These are phyloP conservation scores for Bellardia bayeri DNA, from an alignment of 2,888 invertebrate species.

Conservation along the genomic window DNA sequence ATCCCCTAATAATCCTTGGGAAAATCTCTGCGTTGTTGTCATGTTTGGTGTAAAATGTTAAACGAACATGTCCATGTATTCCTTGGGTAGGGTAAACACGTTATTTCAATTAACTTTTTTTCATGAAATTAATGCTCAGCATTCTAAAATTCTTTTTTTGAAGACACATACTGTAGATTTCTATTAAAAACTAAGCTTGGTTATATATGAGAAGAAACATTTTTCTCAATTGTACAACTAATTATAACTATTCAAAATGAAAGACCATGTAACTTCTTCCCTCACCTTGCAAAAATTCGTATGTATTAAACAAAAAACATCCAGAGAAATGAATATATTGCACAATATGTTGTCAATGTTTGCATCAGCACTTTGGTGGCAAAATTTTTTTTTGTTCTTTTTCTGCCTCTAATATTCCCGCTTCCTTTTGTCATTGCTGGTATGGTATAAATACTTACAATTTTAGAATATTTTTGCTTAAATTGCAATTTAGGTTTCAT, in stretches of 20 bases:
- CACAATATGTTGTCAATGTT: slow-evolving; percentile 65
- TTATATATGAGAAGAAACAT: no score
- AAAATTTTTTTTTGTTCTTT: background rate
- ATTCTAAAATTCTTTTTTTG: no score
- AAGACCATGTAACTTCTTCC: background rate
- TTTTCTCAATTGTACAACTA: no score
- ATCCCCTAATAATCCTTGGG: slow-evolving; percentile 45
- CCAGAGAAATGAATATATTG: slow-evolving; percentile 36
- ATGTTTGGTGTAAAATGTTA: slow-evolving; percentile 30
- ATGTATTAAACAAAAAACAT: background rate
- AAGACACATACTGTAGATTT: no score
- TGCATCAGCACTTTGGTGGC: slow-evolving; percentile 62
- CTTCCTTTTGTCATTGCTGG: slow-evolving; percentile 20
- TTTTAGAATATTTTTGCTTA: slow-evolving; percentile 54
- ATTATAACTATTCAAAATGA: no score
- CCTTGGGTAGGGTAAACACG: slow-evolving; percentile 16
- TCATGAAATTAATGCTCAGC: no score
- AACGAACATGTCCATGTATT: slow-evolving; percentile 20
- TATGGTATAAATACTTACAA: background rate
- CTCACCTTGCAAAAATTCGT: background rate
- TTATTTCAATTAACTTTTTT: background rate
- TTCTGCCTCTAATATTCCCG: slow-evolving; percentile 10
- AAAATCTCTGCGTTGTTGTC: slow-evolving; percentile 29
- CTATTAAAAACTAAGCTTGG: no score
- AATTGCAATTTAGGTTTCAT: slow-evolving; percentile 71